Percentiles rank a stretch among this genome's conserved stretches.
Evolutionary conservation across 2,113 vertebrate genomes (phyloP).

Genomic region (Chitala chitala): DNA sequence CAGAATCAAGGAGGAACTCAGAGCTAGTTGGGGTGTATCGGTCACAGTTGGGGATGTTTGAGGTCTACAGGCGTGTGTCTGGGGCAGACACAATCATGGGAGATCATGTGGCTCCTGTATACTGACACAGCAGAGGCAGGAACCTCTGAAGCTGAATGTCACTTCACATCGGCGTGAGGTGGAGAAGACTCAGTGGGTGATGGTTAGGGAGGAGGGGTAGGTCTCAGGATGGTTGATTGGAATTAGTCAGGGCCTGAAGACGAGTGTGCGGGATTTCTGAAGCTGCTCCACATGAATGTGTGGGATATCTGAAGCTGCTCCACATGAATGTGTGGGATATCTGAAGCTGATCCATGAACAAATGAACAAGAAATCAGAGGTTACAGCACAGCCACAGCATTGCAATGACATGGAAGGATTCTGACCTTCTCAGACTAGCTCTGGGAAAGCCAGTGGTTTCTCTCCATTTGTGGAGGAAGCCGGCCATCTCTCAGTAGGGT

Average conservation of each 20-base stretch:
- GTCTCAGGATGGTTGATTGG: not conserved
- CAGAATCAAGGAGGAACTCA: conserved; percentile 43
- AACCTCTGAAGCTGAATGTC: not conserved
- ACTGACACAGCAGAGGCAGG: not conserved
- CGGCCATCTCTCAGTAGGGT: not conserved
- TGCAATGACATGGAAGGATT: not conserved
- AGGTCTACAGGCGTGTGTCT: not conserved
- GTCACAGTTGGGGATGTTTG: not conserved
- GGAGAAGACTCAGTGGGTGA: too few species aligned
- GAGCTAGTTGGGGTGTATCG: not conserved
- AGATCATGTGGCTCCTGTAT: not conserved
- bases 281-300: too few species aligned
- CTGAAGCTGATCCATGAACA: not conserved
- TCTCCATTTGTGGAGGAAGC: not conserved
- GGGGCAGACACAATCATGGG: conserved; percentile 7
- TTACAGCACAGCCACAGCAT: not conserved
- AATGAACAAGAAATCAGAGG: not conserved
- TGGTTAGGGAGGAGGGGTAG: too few species aligned
- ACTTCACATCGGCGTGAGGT: not conserved
- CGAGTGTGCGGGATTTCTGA: not conserved
- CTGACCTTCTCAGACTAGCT: too few species aligned
- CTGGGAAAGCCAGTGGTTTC: not conserved
- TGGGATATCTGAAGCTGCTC: not conserved
- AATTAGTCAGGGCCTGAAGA: conserved; percentile 7
- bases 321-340: not conserved